A percentile compares a stretch with the other conserved stretches of the same genome.
These are phyloP conservation scores for Pagetopsis macropterus DNA, from an alignment of 2,797 vertebrate species.

Conservation along the genomic window DNA sequence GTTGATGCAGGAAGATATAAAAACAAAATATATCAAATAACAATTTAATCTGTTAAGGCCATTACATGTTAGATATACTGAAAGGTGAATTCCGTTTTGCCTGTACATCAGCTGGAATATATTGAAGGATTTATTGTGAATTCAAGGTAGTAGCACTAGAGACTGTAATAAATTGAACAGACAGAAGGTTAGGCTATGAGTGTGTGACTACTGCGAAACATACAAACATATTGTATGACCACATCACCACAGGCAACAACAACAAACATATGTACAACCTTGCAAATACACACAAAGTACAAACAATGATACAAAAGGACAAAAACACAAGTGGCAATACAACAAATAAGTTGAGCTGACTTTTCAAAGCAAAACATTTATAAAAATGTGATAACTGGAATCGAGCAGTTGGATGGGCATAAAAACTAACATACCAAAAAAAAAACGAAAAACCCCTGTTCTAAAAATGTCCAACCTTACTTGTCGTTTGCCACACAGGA, in stretches of 20 bases:
- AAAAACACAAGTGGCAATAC: constrained; percentile 60
- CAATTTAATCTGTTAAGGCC: constrained; percentile 19
- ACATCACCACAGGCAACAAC: constrained; percentile 18
- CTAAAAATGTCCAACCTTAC: constrained; percentile 43
- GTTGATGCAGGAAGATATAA: constrained; percentile 10
- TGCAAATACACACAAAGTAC: constrained; percentile 28
- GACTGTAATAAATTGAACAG: constrained; percentile 32
- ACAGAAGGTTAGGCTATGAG: constrained; percentile 8
- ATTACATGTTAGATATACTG: constrained; percentile 23
- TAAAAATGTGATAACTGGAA: constrained; percentile 14
- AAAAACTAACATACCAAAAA: neutral
- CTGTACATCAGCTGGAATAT: constrained; percentile 44
- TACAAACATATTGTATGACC: constrained; percentile 24
- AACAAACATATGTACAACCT: constrained; percentile 16
- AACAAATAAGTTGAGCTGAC: constrained; percentile 63
- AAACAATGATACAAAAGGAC: constrained; percentile 29
- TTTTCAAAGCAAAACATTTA: constrained; percentile 7
- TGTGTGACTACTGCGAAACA: constrained; percentile 22
- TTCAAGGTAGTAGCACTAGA: constrained; percentile 27
- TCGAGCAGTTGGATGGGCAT: constrained; percentile 18
- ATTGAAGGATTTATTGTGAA: constrained; percentile 44
- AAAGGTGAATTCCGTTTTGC: constrained; percentile 38
- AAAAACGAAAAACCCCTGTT: constrained; percentile 8
- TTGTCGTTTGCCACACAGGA: constrained; percentile 68
- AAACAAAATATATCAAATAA: constrained; percentile 15